These are phyloP conservation scores for Portevinia maculata DNA, from an alignment of 2,888 invertebrate species.

Conservation along the genomic window DNA sequence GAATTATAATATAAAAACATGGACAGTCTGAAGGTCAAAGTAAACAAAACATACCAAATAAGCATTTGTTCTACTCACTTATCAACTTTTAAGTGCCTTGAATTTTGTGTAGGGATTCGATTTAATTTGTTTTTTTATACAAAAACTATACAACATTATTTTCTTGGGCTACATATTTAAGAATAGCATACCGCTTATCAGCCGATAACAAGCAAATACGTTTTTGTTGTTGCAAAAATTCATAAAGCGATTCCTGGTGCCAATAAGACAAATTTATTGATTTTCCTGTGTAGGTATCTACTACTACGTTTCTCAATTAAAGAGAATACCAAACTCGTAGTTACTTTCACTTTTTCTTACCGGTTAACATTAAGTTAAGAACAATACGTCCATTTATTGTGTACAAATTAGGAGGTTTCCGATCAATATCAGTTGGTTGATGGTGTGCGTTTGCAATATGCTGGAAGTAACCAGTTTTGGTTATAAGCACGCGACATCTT, in stretches of 20 bases:
- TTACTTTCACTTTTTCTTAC: background rate
- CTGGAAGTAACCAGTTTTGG: background rate
- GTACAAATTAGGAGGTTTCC: background rate
- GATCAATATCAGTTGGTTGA: background rate
- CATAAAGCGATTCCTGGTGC: background rate
- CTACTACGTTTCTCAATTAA: background rate
- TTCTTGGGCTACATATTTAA: too few relatives aligned
- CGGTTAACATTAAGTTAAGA: background rate
- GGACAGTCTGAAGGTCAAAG: background rate
- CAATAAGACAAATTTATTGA: background rate
- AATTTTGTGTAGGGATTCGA: background rate
- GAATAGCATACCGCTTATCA: background rate
- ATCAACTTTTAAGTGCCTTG: background rate
- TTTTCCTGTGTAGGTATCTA: background rate
- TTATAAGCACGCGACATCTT: background rate
- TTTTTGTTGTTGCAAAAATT: background rate
- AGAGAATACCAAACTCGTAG: background rate
- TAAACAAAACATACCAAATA: background rate
- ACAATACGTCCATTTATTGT: background rate
- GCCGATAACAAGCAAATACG: background rate
- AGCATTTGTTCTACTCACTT: background rate
- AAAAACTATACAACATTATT: too few relatives aligned
- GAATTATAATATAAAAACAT: background rate
- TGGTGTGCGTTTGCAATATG: background rate
- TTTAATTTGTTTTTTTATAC: too few relatives aligned